A percentile compares a stretch with the other conserved stretches of the same genome.
Conservation (phyloP, 2,888 invertebrate genomes). For the Leptinotarsa juncta region DNA sequence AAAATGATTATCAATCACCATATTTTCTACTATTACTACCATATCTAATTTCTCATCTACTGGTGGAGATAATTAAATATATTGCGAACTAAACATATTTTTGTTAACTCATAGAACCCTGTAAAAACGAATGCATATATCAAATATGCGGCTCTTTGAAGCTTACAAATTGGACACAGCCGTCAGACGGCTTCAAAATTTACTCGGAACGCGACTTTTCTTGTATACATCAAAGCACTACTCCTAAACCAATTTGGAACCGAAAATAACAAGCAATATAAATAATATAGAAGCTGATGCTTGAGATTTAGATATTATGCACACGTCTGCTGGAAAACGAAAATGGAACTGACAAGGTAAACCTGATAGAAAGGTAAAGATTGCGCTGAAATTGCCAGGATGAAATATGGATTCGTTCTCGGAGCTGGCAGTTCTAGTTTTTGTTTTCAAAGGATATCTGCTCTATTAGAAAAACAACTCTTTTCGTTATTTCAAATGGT, state of each 20-base stretch:
- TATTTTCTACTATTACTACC: no score
- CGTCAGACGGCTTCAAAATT: no score
- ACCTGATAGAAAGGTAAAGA: neutral
- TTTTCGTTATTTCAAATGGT: neutral
- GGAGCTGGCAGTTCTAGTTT: slow-evolving; percentile 7
- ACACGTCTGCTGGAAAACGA: slow-evolving; percentile 7
- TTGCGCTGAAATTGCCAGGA: neutral
- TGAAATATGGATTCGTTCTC: slow-evolving; percentile 9
- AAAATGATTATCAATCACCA: no score
- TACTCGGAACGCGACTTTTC: no score
- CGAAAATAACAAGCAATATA: slow-evolving; percentile 10
- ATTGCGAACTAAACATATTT: no score
- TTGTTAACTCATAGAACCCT: no score
- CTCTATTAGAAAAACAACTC: neutral
- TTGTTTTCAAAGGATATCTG: neutral
- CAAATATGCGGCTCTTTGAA: no score
- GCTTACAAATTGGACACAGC: no score
- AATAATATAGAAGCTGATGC: slow-evolving; percentile 1
- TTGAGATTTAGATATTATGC: slow-evolving; percentile 14
- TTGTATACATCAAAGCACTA: neutral
- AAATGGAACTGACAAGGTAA: slow-evolving; percentile 16
- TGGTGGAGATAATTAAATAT: no score
- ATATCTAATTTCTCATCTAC: no score
- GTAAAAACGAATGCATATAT: no score
- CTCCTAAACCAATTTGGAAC: slow-evolving; percentile 4